Base-by-base conservation (phyloP, 2,888 invertebrate genomes). In the Acleris laterana region DNA sequence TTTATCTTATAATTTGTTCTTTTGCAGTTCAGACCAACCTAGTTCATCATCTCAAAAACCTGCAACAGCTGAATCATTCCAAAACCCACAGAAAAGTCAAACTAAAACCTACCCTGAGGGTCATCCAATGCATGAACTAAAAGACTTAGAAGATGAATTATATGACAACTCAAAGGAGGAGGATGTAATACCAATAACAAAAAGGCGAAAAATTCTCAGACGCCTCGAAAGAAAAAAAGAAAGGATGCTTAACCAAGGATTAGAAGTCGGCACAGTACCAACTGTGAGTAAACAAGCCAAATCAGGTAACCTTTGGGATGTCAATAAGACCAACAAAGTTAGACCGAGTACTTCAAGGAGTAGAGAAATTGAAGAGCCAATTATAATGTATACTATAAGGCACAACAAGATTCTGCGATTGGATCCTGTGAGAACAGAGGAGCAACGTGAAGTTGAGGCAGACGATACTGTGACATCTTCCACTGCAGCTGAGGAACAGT, bases 71-170 rank as follows among this genome's bases (percentile, higher is more conserved):
- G 77, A 80, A 61, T 69, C 81, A n/a, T 58, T 74, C 11, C 74
- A 78, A 20, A 77, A 72, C 63, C 64, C 75, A 7, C 77, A 80
- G 7, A 78, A 80, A 50, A 77, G 74, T 60, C 72, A 75, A 62
- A 72, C 77, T 61, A 85, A 74, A 59, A 81, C 82, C 49, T 90
- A 89, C 62, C 88, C 90, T 0, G 82, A 87, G 42, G 88, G 87
- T 5, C 93, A 94, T 72, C 94, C 94, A 16, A 94, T 94, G 80
- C 90, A 94, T 74, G 81, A 89, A 50, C 75, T 95, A 4, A 89
- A 91, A 72, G 82, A 91, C 58, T 74, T 95, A 19, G 94, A 94
- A 75, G 75, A 89, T 56, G 84, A 89, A 51, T 70, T 94, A 57
- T 94, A 94, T 74, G 85, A 88, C 1, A 89, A 93, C 71, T 76